Evolutionary conservation across 2,888 invertebrate genomes (phyloP), one percentile per base, ranked within the genome.

Genomic region (Dendrolimus pini): DNA sequence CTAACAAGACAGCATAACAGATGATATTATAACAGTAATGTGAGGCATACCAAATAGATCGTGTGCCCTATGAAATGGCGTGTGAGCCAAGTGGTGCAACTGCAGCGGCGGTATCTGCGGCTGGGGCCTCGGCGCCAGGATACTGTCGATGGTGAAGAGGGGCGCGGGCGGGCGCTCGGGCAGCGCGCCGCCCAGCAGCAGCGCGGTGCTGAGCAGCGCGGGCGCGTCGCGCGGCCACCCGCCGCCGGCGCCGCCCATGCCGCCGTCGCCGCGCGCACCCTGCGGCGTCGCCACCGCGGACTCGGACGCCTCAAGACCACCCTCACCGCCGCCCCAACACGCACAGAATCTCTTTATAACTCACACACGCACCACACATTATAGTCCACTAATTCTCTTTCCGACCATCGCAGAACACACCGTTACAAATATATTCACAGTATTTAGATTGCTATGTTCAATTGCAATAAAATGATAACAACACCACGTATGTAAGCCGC

Each of bases 101-200:
- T 86, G 88, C 63, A 93, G 89, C 62, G 93, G 93, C 53, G 92
- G 92, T 60, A 93, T 85, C 57, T 92, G 90, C 55, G 92, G 92
- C 65, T 91, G 92, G 55, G 94, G 93, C 60, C 94, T 89, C 57
- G 96, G 95, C 55, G 96, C 96, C 80, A 96, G 89, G 71, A 96
- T 96, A 85, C 96, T 96, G 85, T 96, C 96, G 75, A 96, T 96
- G 70, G 96, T 96, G 82, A 96, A 96, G 62, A 96, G 91, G 88
- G 73, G 93, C 88, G 85, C 82, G 67, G 83, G 78, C 85, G 90
- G 85, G 70, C 90, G 72, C 87, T 90, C 73, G 70, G 89, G 85
- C 73, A 90, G 70, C 80, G 82, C 61, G 73, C 86, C 86, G 71
- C 89, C 88, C 78, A 90, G 83, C 80, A 89, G 88, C 84, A 90